Conservation (phyloP, 2,797 vertebrate genomes). For the Pitangus sulphuratus region DNA sequence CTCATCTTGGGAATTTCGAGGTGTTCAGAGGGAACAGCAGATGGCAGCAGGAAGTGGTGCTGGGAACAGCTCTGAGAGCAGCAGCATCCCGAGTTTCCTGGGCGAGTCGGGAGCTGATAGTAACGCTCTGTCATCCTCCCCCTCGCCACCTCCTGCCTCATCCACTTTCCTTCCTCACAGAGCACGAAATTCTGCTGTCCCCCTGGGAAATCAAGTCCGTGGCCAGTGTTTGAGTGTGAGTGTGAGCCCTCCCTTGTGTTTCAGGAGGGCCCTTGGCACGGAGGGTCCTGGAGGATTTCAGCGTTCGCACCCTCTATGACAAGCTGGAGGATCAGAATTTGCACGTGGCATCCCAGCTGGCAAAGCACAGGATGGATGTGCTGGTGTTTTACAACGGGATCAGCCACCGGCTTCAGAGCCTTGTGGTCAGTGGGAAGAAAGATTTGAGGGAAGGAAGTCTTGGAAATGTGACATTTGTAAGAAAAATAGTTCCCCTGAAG, state of each 20-base stretch:
- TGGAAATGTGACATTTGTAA: rapidly evolving
- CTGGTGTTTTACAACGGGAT: constrained; percentile 86
- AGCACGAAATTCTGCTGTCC: not conserved
- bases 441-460: not conserved
- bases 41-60: constrained; percentile 18
- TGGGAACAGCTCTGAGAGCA: not conserved
- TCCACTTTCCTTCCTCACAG: not conserved
- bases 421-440: constrained; percentile 77
- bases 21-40: not conserved
- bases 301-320: constrained; percentile 88
- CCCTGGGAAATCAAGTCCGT: not conserved
- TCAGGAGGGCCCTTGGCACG: constrained; percentile 60
- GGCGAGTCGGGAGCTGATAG: not conserved
- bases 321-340: constrained; percentile 95
- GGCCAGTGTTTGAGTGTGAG: not conserved
- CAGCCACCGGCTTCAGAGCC: constrained; percentile 79
- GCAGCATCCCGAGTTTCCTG: not conserved
- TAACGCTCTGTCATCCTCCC: not conserved
- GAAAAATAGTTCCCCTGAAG: not conserved
- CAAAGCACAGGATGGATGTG: constrained; percentile 84
- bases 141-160: not conserved
- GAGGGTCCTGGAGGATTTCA: constrained; percentile 88
- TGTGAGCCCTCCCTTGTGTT: not conserved
- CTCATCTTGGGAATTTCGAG: not conserved
- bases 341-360: constrained; percentile 88